These are phyloP conservation scores for Parasteatoda lunata DNA, from an alignment of 2,888 invertebrate species.

Conservation along the genomic window DNA sequence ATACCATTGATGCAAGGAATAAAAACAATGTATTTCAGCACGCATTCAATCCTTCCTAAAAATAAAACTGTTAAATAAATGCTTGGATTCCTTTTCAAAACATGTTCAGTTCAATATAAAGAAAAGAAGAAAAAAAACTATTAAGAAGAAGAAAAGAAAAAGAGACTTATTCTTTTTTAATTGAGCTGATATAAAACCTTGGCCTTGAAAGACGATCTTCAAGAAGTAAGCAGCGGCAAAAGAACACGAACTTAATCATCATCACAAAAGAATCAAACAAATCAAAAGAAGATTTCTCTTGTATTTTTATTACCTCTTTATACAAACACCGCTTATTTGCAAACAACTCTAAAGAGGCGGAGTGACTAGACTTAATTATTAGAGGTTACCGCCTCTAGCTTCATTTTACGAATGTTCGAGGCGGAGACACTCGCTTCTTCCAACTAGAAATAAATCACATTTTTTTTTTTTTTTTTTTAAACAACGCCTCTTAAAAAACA, in stretches of 20 bases:
- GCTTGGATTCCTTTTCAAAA: too few relatives aligned
- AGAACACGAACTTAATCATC: background rate
- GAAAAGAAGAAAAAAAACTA: too few relatives aligned
- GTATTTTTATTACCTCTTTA: slow-evolving; percentile 38
- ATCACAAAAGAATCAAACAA: slow-evolving; percentile 17
- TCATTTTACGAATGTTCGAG: slow-evolving; percentile 43
- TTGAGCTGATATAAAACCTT: slow-evolving; percentile 6
- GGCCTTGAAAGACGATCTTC: slow-evolving; percentile 56
- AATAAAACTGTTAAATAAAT: too few relatives aligned
- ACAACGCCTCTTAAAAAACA: background rate
- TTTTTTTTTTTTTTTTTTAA: background rate
- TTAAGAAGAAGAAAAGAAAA: too few relatives aligned
- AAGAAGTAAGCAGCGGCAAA: slow-evolving; percentile 17
- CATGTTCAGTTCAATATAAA: too few relatives aligned
- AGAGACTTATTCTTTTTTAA: too few relatives aligned
- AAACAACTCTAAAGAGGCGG: slow-evolving; percentile 64
- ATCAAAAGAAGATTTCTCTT: slow-evolving; percentile 11
- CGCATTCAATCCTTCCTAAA: too few relatives aligned
- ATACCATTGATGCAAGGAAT: too few relatives aligned
- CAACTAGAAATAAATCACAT: background rate
- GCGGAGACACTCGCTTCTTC: slow-evolving; percentile 44
- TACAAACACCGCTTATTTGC: slow-evolving; percentile 63
- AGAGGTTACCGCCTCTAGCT: slow-evolving; percentile 53
- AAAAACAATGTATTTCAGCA: too few relatives aligned
- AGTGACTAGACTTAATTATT: slow-evolving; percentile 62